Evolutionary conservation across 2,113 vertebrate genomes (phyloP).

Genomic region (Mobula hypostoma): DNA sequence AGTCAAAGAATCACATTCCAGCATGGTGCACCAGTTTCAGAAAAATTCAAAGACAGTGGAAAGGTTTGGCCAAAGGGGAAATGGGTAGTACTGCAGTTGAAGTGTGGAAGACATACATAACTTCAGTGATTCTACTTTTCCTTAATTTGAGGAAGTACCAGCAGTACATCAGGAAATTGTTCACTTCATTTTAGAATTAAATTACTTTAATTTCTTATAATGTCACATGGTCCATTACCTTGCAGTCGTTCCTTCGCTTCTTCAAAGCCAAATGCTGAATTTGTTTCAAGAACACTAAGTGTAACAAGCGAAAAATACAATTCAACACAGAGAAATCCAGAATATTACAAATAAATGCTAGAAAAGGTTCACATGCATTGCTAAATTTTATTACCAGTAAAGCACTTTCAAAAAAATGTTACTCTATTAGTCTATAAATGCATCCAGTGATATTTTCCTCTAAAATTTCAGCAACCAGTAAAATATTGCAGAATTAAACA

Average conservation of each 20-base stretch:
- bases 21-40: not conserved
- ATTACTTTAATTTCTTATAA: not conserved
- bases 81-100: too few relatives aligned
- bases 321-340: not conserved
- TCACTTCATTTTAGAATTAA: not conserved
- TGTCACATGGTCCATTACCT: constrained; percentile 58
- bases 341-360: not conserved
- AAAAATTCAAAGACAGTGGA: not conserved
- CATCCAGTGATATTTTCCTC: not conserved
- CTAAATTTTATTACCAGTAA: not conserved
- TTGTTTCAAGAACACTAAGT: constrained; percentile 80
- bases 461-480: not conserved
- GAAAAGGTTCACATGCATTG: not conserved
- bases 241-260: constrained; percentile 86
- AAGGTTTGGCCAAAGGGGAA: not conserved
- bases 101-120: not conserved
- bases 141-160: not conserved
- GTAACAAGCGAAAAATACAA: constrained; percentile 32
- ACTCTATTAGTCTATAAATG: not conserved
- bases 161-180: not conserved
- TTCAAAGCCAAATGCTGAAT: constrained; percentile 91
- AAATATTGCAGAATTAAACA: not conserved
- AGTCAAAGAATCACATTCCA: not conserved
- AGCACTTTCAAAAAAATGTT: not conserved
- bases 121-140: not conserved